Evolutionary conservation across 2,797 vertebrate species (phyloP).

Genomic region (Cebuella pygmaea): DNA sequence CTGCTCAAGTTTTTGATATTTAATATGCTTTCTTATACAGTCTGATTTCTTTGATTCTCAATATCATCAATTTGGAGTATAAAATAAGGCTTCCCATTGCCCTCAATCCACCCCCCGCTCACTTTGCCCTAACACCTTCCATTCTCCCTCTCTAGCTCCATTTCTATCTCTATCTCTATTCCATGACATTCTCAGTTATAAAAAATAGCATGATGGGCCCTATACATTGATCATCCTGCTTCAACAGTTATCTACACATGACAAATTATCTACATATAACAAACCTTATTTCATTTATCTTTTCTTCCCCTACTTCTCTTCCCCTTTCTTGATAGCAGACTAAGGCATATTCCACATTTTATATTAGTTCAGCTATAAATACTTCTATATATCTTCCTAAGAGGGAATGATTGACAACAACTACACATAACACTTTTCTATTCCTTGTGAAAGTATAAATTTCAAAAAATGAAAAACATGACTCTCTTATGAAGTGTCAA

Average conservation of each 20-base stretch:
- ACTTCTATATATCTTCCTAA: neutral
- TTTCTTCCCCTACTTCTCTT: neutral
- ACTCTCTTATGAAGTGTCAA: neutral
- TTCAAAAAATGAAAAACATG: neutral
- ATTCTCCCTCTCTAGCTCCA: neutral
- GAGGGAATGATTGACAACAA: neutral
- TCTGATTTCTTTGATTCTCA: constrained; percentile 39
- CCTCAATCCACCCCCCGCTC: neutral
- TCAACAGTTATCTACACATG: neutral
- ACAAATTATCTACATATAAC: neutral
- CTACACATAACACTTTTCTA: neutral
- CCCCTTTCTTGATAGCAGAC: neutral
- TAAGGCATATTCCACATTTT: neutral
- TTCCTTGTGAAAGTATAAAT: neutral
- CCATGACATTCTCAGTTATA: neutral
- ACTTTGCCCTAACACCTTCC: neutral
- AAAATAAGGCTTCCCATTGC: neutral
- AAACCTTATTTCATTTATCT: neutral
- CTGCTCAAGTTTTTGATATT: neutral
- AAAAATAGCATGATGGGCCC: neutral
- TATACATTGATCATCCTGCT: neutral
- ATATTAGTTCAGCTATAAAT: neutral
- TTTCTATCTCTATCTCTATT: neutral
- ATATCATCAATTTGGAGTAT: neutral
- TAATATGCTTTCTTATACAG: constrained; percentile 8